These are phyloP conservation scores for Pseudomyrmex sp. DNA, from an alignment of 1,140 invertebrate genomes.

Conservation along the genomic window DNA sequence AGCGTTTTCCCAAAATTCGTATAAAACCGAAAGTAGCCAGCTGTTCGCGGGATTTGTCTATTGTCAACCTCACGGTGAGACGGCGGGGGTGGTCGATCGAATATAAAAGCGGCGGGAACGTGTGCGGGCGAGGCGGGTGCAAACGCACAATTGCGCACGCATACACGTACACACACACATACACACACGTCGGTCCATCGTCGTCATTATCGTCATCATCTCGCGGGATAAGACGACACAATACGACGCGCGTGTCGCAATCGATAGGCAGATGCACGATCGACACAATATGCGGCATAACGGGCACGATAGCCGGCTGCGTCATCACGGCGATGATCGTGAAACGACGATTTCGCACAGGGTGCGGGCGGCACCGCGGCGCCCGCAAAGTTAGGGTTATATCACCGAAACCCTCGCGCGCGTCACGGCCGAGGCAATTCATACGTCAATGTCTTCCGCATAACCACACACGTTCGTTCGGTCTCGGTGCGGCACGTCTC, in stretches of 20 bases:
- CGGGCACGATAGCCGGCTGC: constrained; percentile 33
- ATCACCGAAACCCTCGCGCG: background rate
- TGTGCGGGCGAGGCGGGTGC: constrained; percentile 15
- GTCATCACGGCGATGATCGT: constrained; percentile 25
- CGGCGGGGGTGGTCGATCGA: constrained; percentile 1
- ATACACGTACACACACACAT: no score
- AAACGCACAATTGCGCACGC: constrained; percentile 14
- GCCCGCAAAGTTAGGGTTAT: background rate
- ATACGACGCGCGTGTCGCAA: constrained; percentile 18
- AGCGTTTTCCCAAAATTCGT: constrained; percentile 51
- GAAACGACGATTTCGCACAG: constrained; percentile 23
- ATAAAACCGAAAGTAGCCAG: constrained; percentile 52
- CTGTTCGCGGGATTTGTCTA: constrained; percentile 59
- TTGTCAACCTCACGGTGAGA: constrained; percentile 19
- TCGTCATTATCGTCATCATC: constrained; percentile 3
- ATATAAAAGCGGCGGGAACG: constrained; percentile 29
- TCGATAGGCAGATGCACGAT: constrained; percentile 58
- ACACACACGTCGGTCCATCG: no score
- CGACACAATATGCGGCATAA: constrained; percentile 36
- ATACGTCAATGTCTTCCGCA: constrained; percentile 53
- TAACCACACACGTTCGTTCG: constrained; percentile 44
- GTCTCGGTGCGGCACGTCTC: background rate
- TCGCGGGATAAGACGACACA: constrained; percentile 27
- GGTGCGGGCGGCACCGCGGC: background rate
- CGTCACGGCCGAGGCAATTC: constrained; percentile 22